Evolutionary conservation across 2,113 vertebrate species (phyloP), one percentile per base, ranked within the genome.

Genomic region (Gobius niger): DNA sequence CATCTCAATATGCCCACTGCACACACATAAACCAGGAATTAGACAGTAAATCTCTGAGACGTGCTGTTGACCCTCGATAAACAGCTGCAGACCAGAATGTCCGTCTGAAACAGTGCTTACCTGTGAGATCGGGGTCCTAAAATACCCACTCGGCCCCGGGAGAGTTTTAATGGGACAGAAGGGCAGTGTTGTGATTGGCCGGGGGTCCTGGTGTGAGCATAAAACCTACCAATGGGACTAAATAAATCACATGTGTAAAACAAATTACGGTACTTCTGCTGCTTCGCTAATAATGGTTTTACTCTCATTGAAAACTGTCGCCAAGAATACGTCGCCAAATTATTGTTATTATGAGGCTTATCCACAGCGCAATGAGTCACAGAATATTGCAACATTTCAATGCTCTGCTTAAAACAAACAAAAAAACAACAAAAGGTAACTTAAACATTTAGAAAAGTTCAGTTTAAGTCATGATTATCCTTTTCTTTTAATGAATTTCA

Each of bases 61-160:
- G 65, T 56, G 63, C 60, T 85, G 79, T 88, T 87, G 83, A 80
- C 85, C 82, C 87, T 65, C 70, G 75, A 86, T 86, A 87, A 88
- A 90, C 85, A 88, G 84, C 79, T 82, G 68, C 67, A 49, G 82
- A 67, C 40, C 50, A 72, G 72, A 84, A 84, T 84, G 84, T 68
- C 75, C 54, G 16, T 61, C 68, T 75, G 57, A 82, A 82, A 77
- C 78, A 67, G 42, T n/a, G 66, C 69, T 81, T 68, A 81, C 64
- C 67, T 81, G 72, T 70, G 66, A 68, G 80, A 70, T 80, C 80
- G 40, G 76, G 65, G 56, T 52, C 72, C 77, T 61, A 64, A 81
- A 84, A 81, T 70, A 84, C 50, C 67, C 0, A 2, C 44, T 0
- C 41, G 7, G 9, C 51, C 67, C 78, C 63, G 54, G 7, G 63